Conservation (phyloP, 2,797 vertebrate species). For the Carcharodon carcharias region DNA sequence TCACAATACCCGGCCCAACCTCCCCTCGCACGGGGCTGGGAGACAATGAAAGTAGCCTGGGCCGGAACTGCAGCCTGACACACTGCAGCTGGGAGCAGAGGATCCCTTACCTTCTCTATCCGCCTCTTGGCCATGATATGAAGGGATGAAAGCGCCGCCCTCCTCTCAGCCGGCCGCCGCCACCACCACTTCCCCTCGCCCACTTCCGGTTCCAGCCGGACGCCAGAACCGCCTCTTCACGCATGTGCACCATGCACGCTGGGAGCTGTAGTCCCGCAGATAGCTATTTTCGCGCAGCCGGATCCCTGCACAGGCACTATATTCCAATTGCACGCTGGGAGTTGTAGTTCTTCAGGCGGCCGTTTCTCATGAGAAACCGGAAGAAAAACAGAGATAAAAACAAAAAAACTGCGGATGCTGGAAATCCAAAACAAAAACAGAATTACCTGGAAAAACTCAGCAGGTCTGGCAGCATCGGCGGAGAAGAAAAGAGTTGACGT, state of each 20-base stretch:
- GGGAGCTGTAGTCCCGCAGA: no score
- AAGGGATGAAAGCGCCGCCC: not conserved
- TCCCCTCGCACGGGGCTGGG: no score
- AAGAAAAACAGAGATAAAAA: no score
- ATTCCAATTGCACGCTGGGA: not conserved
- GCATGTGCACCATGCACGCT: no score
- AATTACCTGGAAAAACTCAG: no score
- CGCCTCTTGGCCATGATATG: constrained; percentile 49
- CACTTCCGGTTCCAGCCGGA: not conserved
- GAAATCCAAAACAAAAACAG: no score
- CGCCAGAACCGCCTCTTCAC: not conserved
- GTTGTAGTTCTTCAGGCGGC: not conserved
- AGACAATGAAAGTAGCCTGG: not conserved
- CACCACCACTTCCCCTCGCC: not conserved
- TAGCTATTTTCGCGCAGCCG: no score
- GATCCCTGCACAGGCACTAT: not conserved
- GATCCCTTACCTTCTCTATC: constrained; percentile 50
- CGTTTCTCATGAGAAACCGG: not conserved
- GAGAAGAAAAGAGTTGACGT: no score
- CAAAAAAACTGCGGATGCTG: no score
- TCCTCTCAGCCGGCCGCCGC: not conserved
- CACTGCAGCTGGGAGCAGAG: not conserved
- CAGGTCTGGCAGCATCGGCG: no score
- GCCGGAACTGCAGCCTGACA: not conserved
- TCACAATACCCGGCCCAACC: not conserved